Base-by-base conservation (phyloP, 2,797 vertebrate species). In the Staurois parvus region DNA sequence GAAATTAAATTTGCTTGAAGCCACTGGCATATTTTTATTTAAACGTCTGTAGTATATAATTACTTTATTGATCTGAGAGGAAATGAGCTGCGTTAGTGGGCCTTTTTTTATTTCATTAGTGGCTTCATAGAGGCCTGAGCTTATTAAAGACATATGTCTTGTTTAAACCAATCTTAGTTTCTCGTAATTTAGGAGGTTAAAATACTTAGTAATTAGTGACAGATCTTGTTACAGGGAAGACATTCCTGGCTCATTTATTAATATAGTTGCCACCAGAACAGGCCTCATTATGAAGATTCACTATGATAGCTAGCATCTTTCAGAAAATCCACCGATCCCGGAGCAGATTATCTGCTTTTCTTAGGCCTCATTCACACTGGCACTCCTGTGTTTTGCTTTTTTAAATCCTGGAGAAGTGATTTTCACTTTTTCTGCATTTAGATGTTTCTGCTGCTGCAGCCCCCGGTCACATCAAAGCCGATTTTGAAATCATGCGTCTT, bases 161-260 rank as follows among this genome's bases (percentile, higher is more conserved):
- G 81, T 87, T 87, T 87, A 87, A 83, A 75, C 76, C 81, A 87
- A 87, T 87, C 85, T 79, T 78, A 29, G 80, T 84, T 83, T 84
- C 85, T 87, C 81, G 85, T 83, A 87, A 87, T 87, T 87, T 87
- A 79, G 70, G 70, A 84, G 85, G 81, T 87, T 87, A 87, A 87
- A 87, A 87, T 87, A 79, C 81, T 87, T 87, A 70, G 81, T 87
- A 87, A 87, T 87, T 87, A 87, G 85, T 87, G 85, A 87, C 85
- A 87, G 81, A 87, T 87, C 81, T 84, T 42, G 85, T 87, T 87
- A 87, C 69, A 79, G 70, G 45, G 70, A 87, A 84, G 85, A 83
- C 85, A 83, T 87, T 87, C 81, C 85, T 84, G 48, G 72, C 82
- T 78, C 76, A 72, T 83, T 87, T 87, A 87, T 87, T 87, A 87